These are phyloP conservation scores for Gobius niger DNA, from an alignment of 2,113 vertebrate genomes.

Conservation along the genomic window DNA sequence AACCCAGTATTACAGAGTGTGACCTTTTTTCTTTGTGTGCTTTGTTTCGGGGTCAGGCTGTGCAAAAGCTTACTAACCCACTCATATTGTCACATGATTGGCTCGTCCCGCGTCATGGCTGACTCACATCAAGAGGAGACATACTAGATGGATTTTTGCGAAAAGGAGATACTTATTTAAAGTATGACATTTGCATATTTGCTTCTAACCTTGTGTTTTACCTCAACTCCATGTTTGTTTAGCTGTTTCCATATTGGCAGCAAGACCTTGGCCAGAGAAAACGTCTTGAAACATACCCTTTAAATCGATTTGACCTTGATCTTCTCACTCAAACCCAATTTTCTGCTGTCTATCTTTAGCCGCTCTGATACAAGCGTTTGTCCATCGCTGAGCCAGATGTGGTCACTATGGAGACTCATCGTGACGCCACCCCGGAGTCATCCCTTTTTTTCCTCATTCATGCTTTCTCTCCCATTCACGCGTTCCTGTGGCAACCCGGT, in stretches of 20 bases:
- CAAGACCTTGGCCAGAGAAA: too few relatives aligned
- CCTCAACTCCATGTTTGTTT: not conserved
- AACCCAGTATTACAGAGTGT: too few relatives aligned
- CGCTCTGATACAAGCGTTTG: not conserved
- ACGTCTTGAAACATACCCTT: not conserved
- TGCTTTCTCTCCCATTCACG: constrained; percentile 65
- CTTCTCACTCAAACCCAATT: not conserved
- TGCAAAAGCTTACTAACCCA: too few relatives aligned
- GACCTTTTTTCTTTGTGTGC: too few relatives aligned
- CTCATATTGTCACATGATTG: too few relatives aligned
- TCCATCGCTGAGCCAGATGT: constrained; percentile 29
- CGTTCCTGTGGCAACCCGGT: constrained; percentile 75
- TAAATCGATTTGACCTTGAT: constrained; percentile 27
- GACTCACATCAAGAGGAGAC: too few relatives aligned
- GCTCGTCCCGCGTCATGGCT: too few relatives aligned
- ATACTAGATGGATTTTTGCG: too few relatives aligned
- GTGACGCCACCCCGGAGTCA: constrained; percentile 22
- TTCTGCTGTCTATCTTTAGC: constrained; percentile 1
- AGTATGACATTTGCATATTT: too few relatives aligned
- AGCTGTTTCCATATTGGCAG: not conserved
- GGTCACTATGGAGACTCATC: constrained; percentile 28
- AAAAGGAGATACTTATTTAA: too few relatives aligned
- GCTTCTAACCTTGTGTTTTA: not conserved
- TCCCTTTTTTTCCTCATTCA: constrained; percentile 44
- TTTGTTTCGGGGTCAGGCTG: too few relatives aligned